Evolutionary conservation across 2,113 vertebrate species (phyloP).

Genomic region (Cettia cetti): DNA sequence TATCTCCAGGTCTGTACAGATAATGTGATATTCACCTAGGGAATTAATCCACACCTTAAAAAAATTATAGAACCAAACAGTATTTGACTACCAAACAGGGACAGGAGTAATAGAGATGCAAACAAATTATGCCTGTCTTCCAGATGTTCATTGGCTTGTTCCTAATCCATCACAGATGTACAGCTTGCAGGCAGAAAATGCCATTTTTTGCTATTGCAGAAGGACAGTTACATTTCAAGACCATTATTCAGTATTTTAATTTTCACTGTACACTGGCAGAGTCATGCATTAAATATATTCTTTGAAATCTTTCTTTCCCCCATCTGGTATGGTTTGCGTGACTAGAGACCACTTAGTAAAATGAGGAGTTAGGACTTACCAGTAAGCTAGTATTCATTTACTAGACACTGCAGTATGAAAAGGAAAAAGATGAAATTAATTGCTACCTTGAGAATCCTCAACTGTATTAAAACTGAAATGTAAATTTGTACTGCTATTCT

Average conservation of each 20-base stretch:
- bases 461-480: conserved; percentile 1
- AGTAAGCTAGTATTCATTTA: neutral
- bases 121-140: neutral
- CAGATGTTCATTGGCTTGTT: neutral
- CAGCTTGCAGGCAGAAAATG: neutral
- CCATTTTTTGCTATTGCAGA: neutral
- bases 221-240: neutral
- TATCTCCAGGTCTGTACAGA: neutral
- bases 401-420: neutral
- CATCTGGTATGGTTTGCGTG: neutral
- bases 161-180: neutral
- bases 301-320: neutral
- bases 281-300: neutral
- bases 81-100: neutral
- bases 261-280: neutral
- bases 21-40: neutral
- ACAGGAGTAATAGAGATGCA: neutral
- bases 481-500: neutral
- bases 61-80: neutral
- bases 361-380: neutral
- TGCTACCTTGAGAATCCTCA: neutral
- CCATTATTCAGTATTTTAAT: neutral
- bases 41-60: neutral
- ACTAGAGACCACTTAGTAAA: neutral
- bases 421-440: conserved; percentile 22